Evolutionary conservation across 2,888 invertebrate genomes (phyloP).

Genomic region (Pristionchus maxplancki): DNA sequence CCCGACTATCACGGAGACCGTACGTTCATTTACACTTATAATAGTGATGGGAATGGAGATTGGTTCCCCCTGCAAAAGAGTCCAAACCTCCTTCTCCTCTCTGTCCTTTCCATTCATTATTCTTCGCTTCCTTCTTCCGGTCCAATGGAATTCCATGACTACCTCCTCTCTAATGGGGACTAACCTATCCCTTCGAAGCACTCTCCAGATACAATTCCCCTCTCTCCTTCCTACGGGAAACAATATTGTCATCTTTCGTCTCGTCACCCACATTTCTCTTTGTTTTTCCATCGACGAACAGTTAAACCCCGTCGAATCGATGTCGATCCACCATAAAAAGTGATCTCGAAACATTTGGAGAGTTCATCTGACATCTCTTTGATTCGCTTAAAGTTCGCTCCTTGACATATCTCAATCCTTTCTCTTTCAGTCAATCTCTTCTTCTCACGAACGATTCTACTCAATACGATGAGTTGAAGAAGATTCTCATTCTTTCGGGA

Average conservation of each 20-base stretch:
- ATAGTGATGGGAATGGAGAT: no score
- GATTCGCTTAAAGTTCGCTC: not conserved
- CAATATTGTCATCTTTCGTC: no score
- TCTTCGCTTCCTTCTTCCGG: not conserved
- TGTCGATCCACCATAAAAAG: not conserved
- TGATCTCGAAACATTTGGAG: no score
- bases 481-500: conserved; percentile 51
- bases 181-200: not conserved
- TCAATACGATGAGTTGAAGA: conserved; percentile 51
- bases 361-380: not conserved
- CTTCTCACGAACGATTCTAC: conserved; percentile 3
- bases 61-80: not conserved
- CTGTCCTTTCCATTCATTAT: not conserved
- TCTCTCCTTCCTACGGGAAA: not conserved
- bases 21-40: not conserved
- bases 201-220: not conserved
- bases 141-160: not conserved
- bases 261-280: not conserved
- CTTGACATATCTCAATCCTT: not conserved
- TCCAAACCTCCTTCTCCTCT: not conserved
- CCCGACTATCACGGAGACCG: conserved; percentile 6
- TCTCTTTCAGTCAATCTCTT: conserved; percentile 36
- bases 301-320: not conserved
- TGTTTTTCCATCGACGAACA: not conserved
- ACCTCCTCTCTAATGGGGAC: not conserved